A percentile compares a stretch with the other conserved stretches of the same genome.
Conservation (phyloP, 2,113 vertebrate species). For the Emydocephalus ijimae region DNA sequence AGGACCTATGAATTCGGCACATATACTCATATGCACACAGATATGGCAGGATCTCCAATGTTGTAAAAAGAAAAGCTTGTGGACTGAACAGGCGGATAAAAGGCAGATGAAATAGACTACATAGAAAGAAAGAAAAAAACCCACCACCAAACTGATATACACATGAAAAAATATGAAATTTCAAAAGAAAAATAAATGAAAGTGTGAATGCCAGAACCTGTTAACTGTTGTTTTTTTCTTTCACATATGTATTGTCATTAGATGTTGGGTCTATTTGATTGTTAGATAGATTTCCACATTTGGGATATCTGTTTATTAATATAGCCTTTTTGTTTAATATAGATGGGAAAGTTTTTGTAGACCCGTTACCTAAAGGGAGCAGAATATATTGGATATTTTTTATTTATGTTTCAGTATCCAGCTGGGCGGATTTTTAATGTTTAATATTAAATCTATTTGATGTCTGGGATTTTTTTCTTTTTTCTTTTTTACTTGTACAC, state of each 20-base stretch:
- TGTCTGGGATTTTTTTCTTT: background rate
- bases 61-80: background rate
- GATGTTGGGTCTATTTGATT: background rate
- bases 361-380: background rate
- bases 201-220: background rate
- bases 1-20: background rate
- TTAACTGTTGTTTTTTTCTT: background rate
- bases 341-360: background rate
- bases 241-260: background rate
- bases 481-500: background rate
- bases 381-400: background rate
- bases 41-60: background rate
- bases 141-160: background rate
- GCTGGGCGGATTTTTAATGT: background rate
- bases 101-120: background rate
- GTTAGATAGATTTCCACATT: background rate
- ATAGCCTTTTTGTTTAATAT: background rate
- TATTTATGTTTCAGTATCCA: background rate
- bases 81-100: background rate
- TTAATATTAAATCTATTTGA: background rate
- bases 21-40: background rate
- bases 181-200: background rate
- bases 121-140: background rate
- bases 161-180: background rate
- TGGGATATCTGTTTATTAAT: background rate